A percentile compares a stretch with the other conserved stretches of the same genome.
These are phyloP conservation scores for Scaptodrosophila latifasciaeformis DNA, from an alignment of 2,888 invertebrate species.

Conservation along the genomic window DNA sequence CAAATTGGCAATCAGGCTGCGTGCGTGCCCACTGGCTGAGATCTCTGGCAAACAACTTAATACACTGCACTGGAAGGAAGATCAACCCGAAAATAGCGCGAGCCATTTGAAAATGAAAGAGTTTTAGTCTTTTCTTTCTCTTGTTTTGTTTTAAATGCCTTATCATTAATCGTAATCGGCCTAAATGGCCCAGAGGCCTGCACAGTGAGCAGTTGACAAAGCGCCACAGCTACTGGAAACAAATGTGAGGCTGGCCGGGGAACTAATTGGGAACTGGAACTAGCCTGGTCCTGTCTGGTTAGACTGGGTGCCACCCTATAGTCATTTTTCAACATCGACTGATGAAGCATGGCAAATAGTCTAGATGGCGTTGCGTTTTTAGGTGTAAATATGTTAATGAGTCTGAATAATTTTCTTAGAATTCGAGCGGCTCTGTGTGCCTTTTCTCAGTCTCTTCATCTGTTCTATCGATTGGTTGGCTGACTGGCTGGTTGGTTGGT, in stretches of 20 bases:
- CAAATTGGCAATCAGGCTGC: slow-evolving; percentile 69
- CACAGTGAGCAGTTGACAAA: slow-evolving; percentile 37
- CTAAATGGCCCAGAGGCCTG: background rate
- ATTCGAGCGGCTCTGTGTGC: slow-evolving; percentile 38
- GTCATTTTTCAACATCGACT: slow-evolving; percentile 46
- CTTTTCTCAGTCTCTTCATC: slow-evolving; percentile 7
- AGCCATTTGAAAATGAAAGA: slow-evolving; percentile 38
- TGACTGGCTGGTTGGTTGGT: no score
- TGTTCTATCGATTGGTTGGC: background rate
- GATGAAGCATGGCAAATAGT: background rate
- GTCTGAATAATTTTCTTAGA: slow-evolving; percentile 58
- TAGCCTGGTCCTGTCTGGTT: slow-evolving; percentile 6
- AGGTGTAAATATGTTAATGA: slow-evolving; percentile 68
- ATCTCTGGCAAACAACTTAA: slow-evolving; percentile 37
- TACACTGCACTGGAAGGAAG: slow-evolving; percentile 16
- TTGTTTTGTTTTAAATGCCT: slow-evolving; percentile 59
- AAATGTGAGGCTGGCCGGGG: slow-evolving; percentile 29
- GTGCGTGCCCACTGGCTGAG: slow-evolving; percentile 33
- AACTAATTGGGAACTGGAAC: slow-evolving; percentile 61
- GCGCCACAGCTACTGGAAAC: slow-evolving; percentile 10
- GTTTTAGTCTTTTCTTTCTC: slow-evolving; percentile 14
- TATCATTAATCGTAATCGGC: slow-evolving; percentile 73
- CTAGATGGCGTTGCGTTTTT: slow-evolving; percentile 25
- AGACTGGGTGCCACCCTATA: slow-evolving; percentile 44
- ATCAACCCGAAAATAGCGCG: slow-evolving; percentile 46